Evolutionary conservation across 2,797 vertebrate species (phyloP).

Genomic region (Tapera naevia): DNA sequence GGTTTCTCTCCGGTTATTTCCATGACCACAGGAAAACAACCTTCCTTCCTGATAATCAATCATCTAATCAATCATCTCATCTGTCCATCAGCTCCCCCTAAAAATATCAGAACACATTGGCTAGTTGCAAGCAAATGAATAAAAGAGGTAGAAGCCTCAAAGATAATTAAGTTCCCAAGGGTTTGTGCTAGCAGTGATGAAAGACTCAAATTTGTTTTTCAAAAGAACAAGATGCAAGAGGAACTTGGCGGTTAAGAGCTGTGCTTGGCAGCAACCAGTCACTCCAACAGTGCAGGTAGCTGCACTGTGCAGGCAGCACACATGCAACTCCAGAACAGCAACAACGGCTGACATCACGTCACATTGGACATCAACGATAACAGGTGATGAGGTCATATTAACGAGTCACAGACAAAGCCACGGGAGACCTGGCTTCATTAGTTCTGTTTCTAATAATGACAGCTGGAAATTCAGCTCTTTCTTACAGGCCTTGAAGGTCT

Average conservation of each 20-base stretch:
- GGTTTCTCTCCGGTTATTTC: not conserved
- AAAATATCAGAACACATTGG: slow-evolving; percentile 22
- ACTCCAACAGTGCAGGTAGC: not conserved
- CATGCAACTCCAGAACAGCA: not conserved
- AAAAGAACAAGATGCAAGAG: not conserved
- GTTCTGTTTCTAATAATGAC: not conserved
- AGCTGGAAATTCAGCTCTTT: not conserved
- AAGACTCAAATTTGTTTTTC: not conserved
- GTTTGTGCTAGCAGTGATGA: not conserved
- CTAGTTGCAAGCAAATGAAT: slow-evolving; percentile 22
- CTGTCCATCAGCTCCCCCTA: slow-evolving; percentile 8
- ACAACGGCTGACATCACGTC: not conserved
- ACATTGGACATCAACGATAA: not conserved
- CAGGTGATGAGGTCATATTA: not conserved
- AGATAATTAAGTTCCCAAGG: slow-evolving; percentile 43
- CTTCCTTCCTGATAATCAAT: slow-evolving; percentile 7
- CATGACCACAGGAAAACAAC: not conserved
- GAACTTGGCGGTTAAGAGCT: fast-evolving
- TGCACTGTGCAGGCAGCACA: fast-evolving
- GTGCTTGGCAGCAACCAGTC: not conserved
- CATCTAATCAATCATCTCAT: not conserved
- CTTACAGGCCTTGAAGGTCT: not conserved
- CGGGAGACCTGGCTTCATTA: not conserved
- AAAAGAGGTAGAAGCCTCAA: slow-evolving; percentile 22
- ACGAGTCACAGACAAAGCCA: not conserved